A percentile compares a stretch with the other conserved stretches of the same genome.
These are phyloP conservation scores for Coracias cyanogaster DNA, from an alignment of 2,797 vertebrate species.

Conservation along the genomic window DNA sequence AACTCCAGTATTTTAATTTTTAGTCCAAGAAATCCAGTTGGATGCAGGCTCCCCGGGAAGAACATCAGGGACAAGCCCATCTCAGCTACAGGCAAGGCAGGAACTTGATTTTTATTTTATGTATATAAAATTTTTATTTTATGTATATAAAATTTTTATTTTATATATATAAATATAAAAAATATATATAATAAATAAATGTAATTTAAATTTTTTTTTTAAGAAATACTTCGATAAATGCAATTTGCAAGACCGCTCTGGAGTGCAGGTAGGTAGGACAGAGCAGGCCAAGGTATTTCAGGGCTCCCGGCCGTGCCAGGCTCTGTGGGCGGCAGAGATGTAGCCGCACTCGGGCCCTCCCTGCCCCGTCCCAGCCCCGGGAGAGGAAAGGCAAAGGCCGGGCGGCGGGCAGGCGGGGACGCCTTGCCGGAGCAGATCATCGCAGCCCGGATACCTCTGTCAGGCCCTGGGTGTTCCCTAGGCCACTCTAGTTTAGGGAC, in stretches of 20 bases:
- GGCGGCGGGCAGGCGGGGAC: fast-evolving
- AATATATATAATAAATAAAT: no score
- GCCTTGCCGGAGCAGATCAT: not conserved
- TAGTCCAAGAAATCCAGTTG: not conserved
- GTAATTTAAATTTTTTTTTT: no score
- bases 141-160: no score
- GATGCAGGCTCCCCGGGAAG: not conserved
- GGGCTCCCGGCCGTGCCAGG: not conserved
- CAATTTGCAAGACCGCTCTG: not conserved
- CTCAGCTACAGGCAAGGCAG: not conserved
- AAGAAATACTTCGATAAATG: not conserved
- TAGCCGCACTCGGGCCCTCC: not conserved
- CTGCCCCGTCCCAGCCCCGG: not conserved
- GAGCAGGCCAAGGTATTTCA: not conserved
- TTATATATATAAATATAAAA: no score
- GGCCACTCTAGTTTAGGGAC: not conserved
- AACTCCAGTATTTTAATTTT: not conserved
- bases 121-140: no score
- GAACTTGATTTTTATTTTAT: not conserved
- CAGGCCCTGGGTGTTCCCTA: not conserved
- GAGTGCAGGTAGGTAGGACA: not conserved
- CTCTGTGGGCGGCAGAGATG: not conserved
- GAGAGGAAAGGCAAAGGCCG: not conserved
- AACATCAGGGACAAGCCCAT: not conserved
- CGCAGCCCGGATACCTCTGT: fast-evolving